These are phyloP conservation scores for Athene noctua DNA, from an alignment of 2,113 vertebrate species.

Conservation along the genomic window DNA sequence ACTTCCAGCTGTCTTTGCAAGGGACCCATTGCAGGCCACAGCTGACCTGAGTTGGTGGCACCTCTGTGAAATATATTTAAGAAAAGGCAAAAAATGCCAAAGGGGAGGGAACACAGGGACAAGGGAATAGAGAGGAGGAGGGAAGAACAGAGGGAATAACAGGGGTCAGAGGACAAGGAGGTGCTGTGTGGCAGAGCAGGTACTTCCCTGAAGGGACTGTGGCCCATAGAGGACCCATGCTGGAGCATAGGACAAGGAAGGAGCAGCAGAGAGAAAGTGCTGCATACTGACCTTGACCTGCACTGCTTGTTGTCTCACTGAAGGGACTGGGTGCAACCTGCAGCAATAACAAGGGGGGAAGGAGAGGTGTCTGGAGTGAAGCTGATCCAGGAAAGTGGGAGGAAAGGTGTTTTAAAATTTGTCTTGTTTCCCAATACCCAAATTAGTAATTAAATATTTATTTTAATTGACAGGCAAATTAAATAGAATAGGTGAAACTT, in stretches of 20 bases:
- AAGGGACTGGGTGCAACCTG: background rate
- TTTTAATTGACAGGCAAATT: background rate
- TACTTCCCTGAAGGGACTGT: background rate
- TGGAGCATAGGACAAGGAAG: background rate
- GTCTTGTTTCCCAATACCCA: background rate
- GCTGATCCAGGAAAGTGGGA: background rate
- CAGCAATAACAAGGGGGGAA: background rate
- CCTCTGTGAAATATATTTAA: background rate
- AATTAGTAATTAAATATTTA: background rate
- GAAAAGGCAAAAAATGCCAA: background rate
- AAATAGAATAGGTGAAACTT: background rate
- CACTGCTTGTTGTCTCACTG: background rate
- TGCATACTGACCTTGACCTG: background rate
- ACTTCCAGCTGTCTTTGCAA: background rate
- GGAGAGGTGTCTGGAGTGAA: background rate
- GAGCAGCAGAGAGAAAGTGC: background rate
- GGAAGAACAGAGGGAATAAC: background rate
- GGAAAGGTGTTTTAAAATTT: background rate
- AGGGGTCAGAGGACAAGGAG: background rate
- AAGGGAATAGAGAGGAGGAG: background rate
- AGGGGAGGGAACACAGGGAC: rapidly evolving
- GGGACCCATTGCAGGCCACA: background rate
- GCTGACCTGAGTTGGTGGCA: background rate
- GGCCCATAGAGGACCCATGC: background rate
- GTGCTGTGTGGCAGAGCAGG: background rate